A percentile compares a stretch with the other conserved stretches of the same genome.
Conservation (phyloP, 2,113 vertebrate species). For the Pandion haliaetus region DNA sequence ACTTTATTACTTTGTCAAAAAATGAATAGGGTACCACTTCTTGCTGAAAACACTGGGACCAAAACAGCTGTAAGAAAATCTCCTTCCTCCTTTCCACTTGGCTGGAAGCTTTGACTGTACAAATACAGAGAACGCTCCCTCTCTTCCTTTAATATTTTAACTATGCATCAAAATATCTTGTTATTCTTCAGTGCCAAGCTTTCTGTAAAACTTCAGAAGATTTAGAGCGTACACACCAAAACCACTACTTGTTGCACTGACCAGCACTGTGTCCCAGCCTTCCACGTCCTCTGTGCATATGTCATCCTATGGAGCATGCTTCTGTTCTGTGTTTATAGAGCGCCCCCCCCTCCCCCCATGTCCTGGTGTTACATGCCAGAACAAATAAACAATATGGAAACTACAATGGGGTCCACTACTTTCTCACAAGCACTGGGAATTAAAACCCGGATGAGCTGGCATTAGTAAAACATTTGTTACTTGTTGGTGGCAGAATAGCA, state of each 20-base stretch:
- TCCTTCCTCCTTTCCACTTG: not conserved
- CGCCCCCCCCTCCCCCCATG: rapidly evolving
- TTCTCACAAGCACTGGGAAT: not conserved
- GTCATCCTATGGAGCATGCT: not conserved
- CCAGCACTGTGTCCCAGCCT: not conserved
- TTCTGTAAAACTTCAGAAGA: not conserved
- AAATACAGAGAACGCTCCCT: not conserved
- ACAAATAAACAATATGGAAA: not conserved
- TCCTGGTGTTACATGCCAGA: not conserved
- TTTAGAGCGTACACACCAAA: not conserved
- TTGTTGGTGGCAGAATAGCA: not conserved
- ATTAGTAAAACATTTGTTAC: not conserved
- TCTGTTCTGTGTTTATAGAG: not conserved
- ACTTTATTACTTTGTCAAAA: not conserved
- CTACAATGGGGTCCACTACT: not conserved
- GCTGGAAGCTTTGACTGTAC: not conserved
- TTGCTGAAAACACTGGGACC: not conserved
- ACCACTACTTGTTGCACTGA: not conserved
- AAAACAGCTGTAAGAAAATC: not conserved
- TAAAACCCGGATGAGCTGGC: not conserved
- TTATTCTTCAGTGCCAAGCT: not conserved
- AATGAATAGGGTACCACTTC: not conserved
- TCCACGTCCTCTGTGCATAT: not conserved
- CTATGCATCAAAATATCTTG: not conserved
- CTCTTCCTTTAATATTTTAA: not conserved